Conservation (phyloP, 2,797 vertebrate genomes). For the Pantherophis vulpinus region DNA sequence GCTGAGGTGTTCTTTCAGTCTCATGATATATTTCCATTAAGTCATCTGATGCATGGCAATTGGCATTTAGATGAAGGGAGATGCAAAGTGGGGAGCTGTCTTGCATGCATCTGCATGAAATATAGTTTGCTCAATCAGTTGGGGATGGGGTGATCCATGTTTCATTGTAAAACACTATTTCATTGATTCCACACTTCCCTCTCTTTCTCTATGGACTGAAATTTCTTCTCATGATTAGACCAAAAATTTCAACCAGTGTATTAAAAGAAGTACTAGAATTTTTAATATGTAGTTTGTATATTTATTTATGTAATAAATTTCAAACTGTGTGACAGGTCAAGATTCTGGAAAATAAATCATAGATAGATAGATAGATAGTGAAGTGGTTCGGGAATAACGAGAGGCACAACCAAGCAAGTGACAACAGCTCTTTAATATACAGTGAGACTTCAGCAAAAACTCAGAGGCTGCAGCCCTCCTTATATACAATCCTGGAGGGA, state of each 20-base stretch:
- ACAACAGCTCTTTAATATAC: too few species aligned
- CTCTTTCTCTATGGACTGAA: slow-evolving; percentile 37
- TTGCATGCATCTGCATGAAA: slow-evolving; percentile 77
- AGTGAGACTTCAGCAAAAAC: too few species aligned
- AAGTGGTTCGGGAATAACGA: too few species aligned
- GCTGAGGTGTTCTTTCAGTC: slow-evolving; percentile 68
- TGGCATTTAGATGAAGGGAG: slow-evolving; percentile 60
- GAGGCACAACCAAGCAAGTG: too few species aligned
- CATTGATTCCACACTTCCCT: slow-evolving; percentile 51
- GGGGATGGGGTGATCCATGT: slow-evolving; percentile 46
- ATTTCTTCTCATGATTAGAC: slow-evolving; percentile 14
- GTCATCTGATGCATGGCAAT: slow-evolving; percentile 77
- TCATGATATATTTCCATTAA: slow-evolving; percentile 74
- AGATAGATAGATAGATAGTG: too few species aligned
- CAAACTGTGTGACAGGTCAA: not conserved
- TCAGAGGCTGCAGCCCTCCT: too few species aligned
- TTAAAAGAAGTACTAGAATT: not conserved
- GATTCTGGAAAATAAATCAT: not conserved
- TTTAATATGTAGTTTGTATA: not conserved
- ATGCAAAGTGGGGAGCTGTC: slow-evolving; percentile 54
- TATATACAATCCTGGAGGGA: too few species aligned
- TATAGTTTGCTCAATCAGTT: slow-evolving; percentile 68
- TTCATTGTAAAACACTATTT: slow-evolving; percentile 53
- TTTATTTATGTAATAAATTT: not conserved
- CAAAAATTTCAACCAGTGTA: fast-evolving